Percentiles rank a stretch among this genome's conserved stretches.
These are phyloP conservation scores for Pan troglodytes DNA, from an alignment of 2,113 vertebrate species.

Conservation along the genomic window NHGRI_mPanTro3-v2.1_pri NC_072409.2:69156501-69157000, in stretches of 20 bases:
- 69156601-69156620: not conserved
- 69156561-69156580: not conserved
- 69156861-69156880: not conserved
- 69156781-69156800: not conserved
- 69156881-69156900: not conserved
- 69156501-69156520: not conserved
- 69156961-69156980: not conserved
- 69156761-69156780: not conserved
- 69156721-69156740: not conserved
- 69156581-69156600: not conserved
- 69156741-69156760: not conserved
- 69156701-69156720: not conserved
- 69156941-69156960: not conserved
- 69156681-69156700: not conserved
- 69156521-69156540: not conserved
- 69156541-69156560: not conserved
- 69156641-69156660: not conserved
- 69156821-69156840: not conserved
- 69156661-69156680: not conserved
- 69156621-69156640: not conserved
- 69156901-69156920: not conserved
- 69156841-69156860: not conserved
- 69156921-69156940: not conserved
- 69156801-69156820: not conserved
- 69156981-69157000: not conserved